Evolutionary conservation across 2,888 invertebrate genomes (phyloP), one percentile per base, ranked within the genome.

Genomic region (Pollenia angustigena): DNA sequence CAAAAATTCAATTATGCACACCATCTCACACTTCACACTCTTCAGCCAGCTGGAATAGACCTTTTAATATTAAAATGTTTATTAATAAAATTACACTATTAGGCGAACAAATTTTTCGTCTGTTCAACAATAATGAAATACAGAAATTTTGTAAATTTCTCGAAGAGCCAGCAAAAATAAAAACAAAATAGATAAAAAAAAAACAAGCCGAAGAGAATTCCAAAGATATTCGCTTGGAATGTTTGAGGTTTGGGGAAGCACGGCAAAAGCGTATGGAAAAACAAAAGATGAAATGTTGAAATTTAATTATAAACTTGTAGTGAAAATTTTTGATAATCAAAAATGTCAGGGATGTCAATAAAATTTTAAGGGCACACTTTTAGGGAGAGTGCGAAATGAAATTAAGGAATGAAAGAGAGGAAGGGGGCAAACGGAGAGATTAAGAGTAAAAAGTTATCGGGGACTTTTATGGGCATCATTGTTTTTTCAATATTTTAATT

Each of bases 331-430:
- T 52, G n/a, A n/a, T 52, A 68, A 48, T 46, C 6, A 23, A 50
- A 50, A 68, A 50, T 46, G 14, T 50, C n/a, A 68, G 18, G 23
- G 68, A 68, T 52, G 12, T 23, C 12, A 23, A 58, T 23, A 79
- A 68, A 44, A 58, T n/a, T 68, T 81, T 58, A 74, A 68, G 32
- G 32, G 66, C 42, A 74, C 58, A 68, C 56, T 81, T 81, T 68
- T 56, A 46, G 66, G 66, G 42, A 14, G 14, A n/a, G 16, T 48
- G 50, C 14, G 32, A 16, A 44, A 16, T 23, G 7, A 62, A 64
- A 75, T 64, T 16, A 74, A 46, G 48, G 42, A 11, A 50, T 2
- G n/a, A 23, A 48, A 11, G 40, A 32, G 32, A 32, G 32, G 32
- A 32, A 6, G 32, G 6, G 6, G 32, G 32, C 32, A 32, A 32